Base-by-base conservation (phyloP, 2,888 invertebrate species). In the Habroteleia sp. region DNA sequence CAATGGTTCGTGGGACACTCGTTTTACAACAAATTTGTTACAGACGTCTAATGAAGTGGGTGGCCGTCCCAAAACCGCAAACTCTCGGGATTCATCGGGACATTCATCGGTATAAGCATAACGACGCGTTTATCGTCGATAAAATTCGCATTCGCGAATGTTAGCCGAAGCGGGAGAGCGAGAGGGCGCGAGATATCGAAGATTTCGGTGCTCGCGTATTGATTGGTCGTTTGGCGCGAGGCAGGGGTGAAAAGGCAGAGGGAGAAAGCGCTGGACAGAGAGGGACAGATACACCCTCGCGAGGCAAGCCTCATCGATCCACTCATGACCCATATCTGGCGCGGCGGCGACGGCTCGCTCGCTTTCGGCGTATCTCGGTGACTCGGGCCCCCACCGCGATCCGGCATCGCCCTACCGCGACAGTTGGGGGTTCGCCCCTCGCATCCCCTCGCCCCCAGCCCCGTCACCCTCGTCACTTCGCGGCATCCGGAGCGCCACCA, bases 201-300 rank as follows among this genome's bases (percentile, higher is more conserved):
- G 81, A 83, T 84, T 84, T 81, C 79, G 79, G 79, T 60, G 69
- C 54, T 79, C 81, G 81, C 78, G 81, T 87, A 87, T 87, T 87
- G 87, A 87, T 87, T 87, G 86, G 87, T 85, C 84, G 86, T 84
- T 85, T 83, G 81, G 80, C 80, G 81, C 39, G 16, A 37, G 31
- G 39, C 90, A 90, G 66, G 90, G 90, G 0, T 3, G 41, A 11
- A 11, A 87, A 81, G 90, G 90, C 58, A 89, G 75, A 90, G 90
- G 66, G 90, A 89, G 0, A 14, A 25, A 33, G 37, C 17, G 69
- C n/a, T n/a, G n/a, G n/a, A n/a, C n/a, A 35, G 17, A 90, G 72
- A 89, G 87, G 82, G 90, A 90, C 58, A 89, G 75, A 63, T 74
- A 77, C 66, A 60, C 66, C 65, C 79, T 78, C 78, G 79, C 78